Conservation (phyloP, 1,140 invertebrate species). For the Archivesica marissinica region DNA sequence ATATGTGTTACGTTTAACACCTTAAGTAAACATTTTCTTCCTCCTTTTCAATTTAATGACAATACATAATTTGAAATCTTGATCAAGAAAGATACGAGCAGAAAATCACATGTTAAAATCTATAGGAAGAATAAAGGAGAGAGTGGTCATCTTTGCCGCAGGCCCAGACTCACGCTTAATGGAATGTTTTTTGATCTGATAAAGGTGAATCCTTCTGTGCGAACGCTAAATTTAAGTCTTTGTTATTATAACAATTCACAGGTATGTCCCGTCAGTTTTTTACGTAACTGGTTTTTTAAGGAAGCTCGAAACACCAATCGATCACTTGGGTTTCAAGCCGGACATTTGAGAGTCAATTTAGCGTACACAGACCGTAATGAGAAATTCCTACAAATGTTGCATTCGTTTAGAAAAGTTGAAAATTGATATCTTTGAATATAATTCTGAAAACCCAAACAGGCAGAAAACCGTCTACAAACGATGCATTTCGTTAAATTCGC, state of each 20-base stretch:
- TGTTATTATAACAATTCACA: conserved; percentile 38
- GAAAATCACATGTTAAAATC: conserved; percentile 57
- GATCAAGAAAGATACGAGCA: conserved; percentile 45
- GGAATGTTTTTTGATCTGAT: conserved; percentile 63
- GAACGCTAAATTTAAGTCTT: conserved; percentile 52
- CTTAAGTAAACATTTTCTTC: conserved; percentile 48
- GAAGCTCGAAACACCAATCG: conserved; percentile 30
- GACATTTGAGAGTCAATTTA: conserved; percentile 45
- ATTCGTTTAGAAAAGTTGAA: not conserved
- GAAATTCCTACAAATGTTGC: not conserved
- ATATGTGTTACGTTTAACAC: conserved; percentile 60
- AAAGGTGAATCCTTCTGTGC: conserved; percentile 48
- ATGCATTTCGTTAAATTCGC: too few species aligned
- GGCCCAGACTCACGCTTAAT: conserved; percentile 13
- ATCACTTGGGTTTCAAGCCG: conserved; percentile 19
- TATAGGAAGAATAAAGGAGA: conserved; percentile 18
- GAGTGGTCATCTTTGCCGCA: conserved; percentile 32
- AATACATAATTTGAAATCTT: conserved; percentile 64
- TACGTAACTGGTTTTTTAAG: conserved; percentile 37
- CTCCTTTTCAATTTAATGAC: conserved; percentile 50
- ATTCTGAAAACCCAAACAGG: not conserved
- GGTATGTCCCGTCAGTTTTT: conserved; percentile 36
- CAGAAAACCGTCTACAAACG: too few species aligned
- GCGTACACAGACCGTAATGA: conserved; percentile 40
- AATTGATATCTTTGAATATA: conserved; percentile 8